phyloP scores from a whole-genome alignment of 2,113 vertebrate species.

The Psittacus erithacus region DNA sequence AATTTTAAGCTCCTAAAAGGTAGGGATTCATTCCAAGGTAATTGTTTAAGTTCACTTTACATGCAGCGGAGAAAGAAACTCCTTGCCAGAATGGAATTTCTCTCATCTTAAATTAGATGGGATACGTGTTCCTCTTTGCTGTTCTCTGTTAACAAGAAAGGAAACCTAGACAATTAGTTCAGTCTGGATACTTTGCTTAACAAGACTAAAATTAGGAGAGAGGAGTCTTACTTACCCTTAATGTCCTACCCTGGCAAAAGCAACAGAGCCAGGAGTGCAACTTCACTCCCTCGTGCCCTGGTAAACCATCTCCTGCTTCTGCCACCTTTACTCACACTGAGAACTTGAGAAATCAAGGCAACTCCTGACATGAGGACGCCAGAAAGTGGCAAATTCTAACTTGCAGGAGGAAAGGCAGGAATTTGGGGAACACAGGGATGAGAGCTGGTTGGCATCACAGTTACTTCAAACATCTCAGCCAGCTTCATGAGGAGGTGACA shows the following conservation, averaged over 20 bases:
- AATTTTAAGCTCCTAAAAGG: conserved; percentile 46
- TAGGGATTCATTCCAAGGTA: conserved; percentile 15
- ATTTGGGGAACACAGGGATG: not conserved
- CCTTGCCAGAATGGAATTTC: conserved; percentile 22
- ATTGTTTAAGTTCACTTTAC: conserved; percentile 20
- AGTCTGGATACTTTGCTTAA: not conserved
- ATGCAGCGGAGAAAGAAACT: not conserved
- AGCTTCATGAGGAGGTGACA: accelerated
- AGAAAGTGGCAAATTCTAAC: not conserved
- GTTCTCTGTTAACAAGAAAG: not conserved
- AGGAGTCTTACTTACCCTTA: not conserved
- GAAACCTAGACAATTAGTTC: not conserved
- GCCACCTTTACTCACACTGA: accelerated
- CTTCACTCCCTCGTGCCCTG: not conserved
- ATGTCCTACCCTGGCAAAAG: not conserved
- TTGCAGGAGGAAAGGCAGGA: not conserved
- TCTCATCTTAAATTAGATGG: conserved; percentile 19
- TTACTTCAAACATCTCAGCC: not conserved
- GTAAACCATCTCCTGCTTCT: not conserved
- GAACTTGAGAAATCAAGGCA: not conserved
- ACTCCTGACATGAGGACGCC: not conserved
- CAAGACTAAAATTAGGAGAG: not conserved
- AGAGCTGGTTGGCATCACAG: not conserved
- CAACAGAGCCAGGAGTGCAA: not conserved
- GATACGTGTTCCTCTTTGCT: not conserved